Evolutionary conservation across 2,888 invertebrate species (phyloP), one percentile per base, ranked within the genome.

Genomic region (Metellina segmentata): DNA sequence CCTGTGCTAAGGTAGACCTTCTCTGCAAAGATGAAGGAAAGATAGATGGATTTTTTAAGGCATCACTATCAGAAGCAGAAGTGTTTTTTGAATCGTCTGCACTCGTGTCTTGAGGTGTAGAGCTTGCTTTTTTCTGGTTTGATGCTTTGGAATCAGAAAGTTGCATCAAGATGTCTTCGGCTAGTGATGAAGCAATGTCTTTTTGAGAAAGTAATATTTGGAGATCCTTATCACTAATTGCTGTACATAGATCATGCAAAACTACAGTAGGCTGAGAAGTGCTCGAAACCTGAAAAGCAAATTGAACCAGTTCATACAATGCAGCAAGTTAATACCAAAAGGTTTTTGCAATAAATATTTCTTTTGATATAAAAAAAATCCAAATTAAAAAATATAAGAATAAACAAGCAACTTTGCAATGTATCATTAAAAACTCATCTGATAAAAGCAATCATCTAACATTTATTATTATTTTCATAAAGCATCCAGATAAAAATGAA

Each of bases 131-230:
- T 75, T 75, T 89, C 53, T 75, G 85, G 34, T 70, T 79, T 34
- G 78, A 69, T 75, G 82, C 82, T 93, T 93, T 89, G 85, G 90
- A 91, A 7, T 93, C 93, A 97, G 97, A 91, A 94, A 98, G 97
- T 94, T 98, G 97, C 95, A 98, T 97, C 87, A 98, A 95, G 91
- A 98, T 95, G 95, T 98, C 98, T 95, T 98, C 98, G 75, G 98
- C 97, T 93, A 98, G 96, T 71, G 97, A 97, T 91, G 97, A 97
- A 0, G 97, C 96, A 82, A 97, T 96, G 94, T 97, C 97, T 94
- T 97, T 97, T 93, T 97, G 96, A 0, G 97, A 96, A n/a, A 97
- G 95, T 72, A 97, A 95, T 92, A 97, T 97, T 93, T 97, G 96
- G 70, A 97, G 95, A 94, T 97, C 97, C 94, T 97, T 97, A 94